Evolutionary conservation across 2,113 vertebrate species (phyloP), one percentile per base, ranked within the genome.

Genomic region (Girardinichthys multiradiatus): DNA sequence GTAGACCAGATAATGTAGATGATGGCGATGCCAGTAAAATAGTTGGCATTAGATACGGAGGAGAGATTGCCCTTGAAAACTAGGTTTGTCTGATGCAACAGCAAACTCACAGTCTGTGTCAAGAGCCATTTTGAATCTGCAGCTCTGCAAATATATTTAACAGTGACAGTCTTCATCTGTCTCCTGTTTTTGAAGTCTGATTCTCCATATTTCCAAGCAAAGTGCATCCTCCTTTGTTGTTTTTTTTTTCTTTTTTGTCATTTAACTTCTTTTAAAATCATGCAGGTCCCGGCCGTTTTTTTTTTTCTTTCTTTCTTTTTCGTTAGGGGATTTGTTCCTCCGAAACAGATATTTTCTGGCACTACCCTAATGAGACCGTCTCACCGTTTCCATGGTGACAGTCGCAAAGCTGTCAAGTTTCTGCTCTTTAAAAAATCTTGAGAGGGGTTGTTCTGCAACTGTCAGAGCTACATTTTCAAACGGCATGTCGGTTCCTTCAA

Each of bases 331-430:
- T 79, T 77, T 81, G 66, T 86, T 83, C 79, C 83, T 74, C 72
- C 82, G 64, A 84, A 91, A 82, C 85, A 83, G 82, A 86, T 86
- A 54, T 87, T 89, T 89, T 89, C 86, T 89, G 89, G 85, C 85
- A 73, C 89, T 84, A 87, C 79, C 89, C 91, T 92, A 94, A 94
- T 93, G 91, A 95, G 92, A 89, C 87, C 87, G 84, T 91, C 86
- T 83, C 82, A 63, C 70, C 80, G 94, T 94, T 93, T 89, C 94
- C 90, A 95, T 94, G 93, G 94, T 86, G 90, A 95, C 91, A 87
- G 87, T 93, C 93, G 93, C 92, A 94, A 94, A 94, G 92, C 93
- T 92, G 93, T 95, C 94, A 94, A 92, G 91, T 93, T 93, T 88
- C 85, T 77, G 81, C 77, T 90, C 84, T 92, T 94, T 93, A 77